phyloP scores from a whole-genome alignment of 2,113 vertebrate genomes.

The Corythaixoides concolor region DNA sequence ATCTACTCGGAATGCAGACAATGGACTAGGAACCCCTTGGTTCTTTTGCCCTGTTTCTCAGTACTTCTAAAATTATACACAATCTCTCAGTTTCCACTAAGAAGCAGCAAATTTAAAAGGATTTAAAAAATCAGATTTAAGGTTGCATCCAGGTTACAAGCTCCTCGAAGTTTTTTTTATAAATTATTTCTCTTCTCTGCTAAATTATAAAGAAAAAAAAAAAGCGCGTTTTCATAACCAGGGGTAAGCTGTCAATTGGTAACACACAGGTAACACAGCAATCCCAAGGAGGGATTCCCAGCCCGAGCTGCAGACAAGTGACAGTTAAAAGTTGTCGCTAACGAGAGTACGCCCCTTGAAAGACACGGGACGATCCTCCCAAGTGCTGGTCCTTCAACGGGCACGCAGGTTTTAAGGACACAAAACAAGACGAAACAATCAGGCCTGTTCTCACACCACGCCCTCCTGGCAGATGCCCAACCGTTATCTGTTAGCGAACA shows the following conservation, averaged over 20 bases:
- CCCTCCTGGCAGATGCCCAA: rapidly evolving
- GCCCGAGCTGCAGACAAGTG: not conserved
- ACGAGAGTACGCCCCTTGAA: rapidly evolving
- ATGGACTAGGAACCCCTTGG: not conserved
- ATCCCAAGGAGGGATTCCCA: not conserved
- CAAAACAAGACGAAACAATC: rapidly evolving
- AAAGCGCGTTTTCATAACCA: rapidly evolving
- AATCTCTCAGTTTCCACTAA: not conserved
- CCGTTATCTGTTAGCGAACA: rapidly evolving
- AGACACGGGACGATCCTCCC: not conserved
- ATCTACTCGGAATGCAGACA: not conserved
- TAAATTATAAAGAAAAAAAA: not conserved
- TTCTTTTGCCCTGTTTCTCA: not conserved
- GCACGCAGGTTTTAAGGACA: rapidly evolving
- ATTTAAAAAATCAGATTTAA: not conserved
- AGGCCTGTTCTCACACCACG: rapidly evolving
- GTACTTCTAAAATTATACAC: not conserved
- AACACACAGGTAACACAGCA: not conserved
- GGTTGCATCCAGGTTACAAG: not conserved
- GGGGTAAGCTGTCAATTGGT: not conserved
- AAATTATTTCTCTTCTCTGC: not conserved
- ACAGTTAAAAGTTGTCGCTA: not conserved
- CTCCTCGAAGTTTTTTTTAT: not conserved
- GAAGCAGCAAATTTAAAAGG: not conserved
- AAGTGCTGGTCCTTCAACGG: rapidly evolving